Evolutionary conservation across 2,113 vertebrate genomes (phyloP), one percentile per base, ranked within the genome.

Genomic region (Scomber scombrus): DNA sequence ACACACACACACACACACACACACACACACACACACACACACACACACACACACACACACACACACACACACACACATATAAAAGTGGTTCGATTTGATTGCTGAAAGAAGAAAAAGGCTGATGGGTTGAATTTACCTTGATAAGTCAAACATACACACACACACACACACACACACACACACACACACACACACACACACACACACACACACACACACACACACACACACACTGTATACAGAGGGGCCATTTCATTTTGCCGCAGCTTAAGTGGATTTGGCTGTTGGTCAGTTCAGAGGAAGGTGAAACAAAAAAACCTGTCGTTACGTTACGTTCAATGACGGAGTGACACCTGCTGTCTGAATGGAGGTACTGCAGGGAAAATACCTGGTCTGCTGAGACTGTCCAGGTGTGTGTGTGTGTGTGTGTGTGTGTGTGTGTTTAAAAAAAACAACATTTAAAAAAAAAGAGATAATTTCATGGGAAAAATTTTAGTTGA

Each of bases 181-280:
- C 66, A 63, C 49, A 31, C 40, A 78, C 40, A 54, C 19, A 63
- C 61, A 46, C 61, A 45, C n/a, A 21, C 60, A 46, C 61, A 63
- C 40, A 52, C 49, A 68, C 29, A 62, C 60, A 61, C 26, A 31
- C 51, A 19, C 29, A 71, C 46, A 67, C 57, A 68, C 56, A 71
- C 46, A 68, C 73, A 77, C 52, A 68, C 34, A 66, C 54, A 61
- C 12, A 52, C 9, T 2, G 34, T 40, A 40, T 9, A 9, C 34
- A 40, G 34, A 82, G 3, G 55, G 3, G 47, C 19, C 47, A 69
- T 69, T 80, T 78, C 34, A 89, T 75, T 77, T 75, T 2, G 79
- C 63, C 61, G 68, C 56, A 80, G 43, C 45, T 77, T 84, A 82
- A 87, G 71, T 77, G 67, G 63, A 82, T 82, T 50, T 78, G 50